Base-by-base conservation (phyloP, 2,888 invertebrate genomes). In the Oxytorus armatus region DNA sequence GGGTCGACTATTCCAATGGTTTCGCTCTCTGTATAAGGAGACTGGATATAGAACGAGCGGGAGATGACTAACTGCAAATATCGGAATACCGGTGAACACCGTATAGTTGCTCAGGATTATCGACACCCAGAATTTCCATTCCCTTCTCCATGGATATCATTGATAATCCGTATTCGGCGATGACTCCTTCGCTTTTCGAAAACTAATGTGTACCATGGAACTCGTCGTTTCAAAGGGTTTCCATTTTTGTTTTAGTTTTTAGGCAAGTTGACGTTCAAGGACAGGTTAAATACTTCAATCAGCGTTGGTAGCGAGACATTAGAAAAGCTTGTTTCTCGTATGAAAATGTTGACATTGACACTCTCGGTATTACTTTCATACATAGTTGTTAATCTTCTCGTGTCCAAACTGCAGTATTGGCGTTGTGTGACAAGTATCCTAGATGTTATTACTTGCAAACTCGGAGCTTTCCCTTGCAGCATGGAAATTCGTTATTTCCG, bases 401-500 rank as follows among this genome's bases (percentile, higher is more conserved):
- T n/a, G n/a, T 8, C 4, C 21, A 14, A 42, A 25, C 42, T 10
- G 8, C 5, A 23, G 42, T 42, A 14, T 42, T 39, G 59, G 59
- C 14, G 42, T 3, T 8, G 5, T 23, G 11, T 11, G 63, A 65
- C 61, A 25, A 47, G 63, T n/a, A 65, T n/a, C n/a, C 63, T 47
- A 11, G 63, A 33, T 29, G 16, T 3, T 63, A 25, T 25, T 16
- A 63, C 61, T 63, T 25, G 0, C 14, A 25, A 42, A n/a, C 14
- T 16, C 21, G 23, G n/a, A 49, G 44, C 63, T 53, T 63, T 55
- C 44, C 47, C 33, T 65, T 57, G 49, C 65, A 72, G 55, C 42
- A 69, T 78, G 76, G 10, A 11, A 87, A 84, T 82, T 82, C 82
- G 85, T 88, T 84, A 89, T 89, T 89, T 89, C 88, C 89, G 87